Base-by-base conservation (phyloP, 2,888 invertebrate genomes). In the Latheticus oryzae region DNA sequence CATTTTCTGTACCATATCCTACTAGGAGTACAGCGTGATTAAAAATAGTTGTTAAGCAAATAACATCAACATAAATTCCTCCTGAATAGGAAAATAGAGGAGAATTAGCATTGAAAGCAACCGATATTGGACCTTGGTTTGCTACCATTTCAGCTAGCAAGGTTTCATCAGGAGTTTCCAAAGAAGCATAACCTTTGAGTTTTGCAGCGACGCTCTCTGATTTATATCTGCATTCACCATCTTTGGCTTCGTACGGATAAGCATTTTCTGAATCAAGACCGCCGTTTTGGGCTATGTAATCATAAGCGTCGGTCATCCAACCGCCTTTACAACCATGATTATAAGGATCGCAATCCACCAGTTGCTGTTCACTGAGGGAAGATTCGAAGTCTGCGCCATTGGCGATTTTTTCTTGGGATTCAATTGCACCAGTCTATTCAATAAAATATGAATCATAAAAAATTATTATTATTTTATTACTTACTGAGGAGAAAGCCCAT, bases 11-110 rank as follows among this genome's bases (percentile, higher is more conserved):
- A 4, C 86, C 83, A 26, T 90, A 92, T 0, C 92, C 91, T 8
- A 91, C 88, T 58, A 85, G 85, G 65, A 91, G 75, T 17, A 87
- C 90, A 62, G 91, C 94, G 70, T 95, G 95, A 79, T 93, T 92
- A 28, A 94, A 80, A 60, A 82, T 78, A 21, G 80, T 72, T 0
- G 83, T 70, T 65, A 28, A 26, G 80, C 95, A 95, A 33, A 84
- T 77, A 42, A 85, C 84, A 64, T 93, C 92, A 73, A 83, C 84
- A 80, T 40, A 95, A 50, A 95, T 85, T 37, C 91, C 91, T 65
- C 82, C 79, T 5, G 83, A 82, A 79, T 94, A 94, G 75, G 90
- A 87, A 79, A 93, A 92, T 86, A 94, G 93, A 64, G 79, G 78
- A 5, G n/a, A 15, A 8, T 53, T 54, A 56, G 94, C 95, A 81